Percentiles rank a stretch among this genome's conserved stretches.
Evolutionary conservation across 2,113 vertebrate species (phyloP).

Genomic region (Apus apus): DNA sequence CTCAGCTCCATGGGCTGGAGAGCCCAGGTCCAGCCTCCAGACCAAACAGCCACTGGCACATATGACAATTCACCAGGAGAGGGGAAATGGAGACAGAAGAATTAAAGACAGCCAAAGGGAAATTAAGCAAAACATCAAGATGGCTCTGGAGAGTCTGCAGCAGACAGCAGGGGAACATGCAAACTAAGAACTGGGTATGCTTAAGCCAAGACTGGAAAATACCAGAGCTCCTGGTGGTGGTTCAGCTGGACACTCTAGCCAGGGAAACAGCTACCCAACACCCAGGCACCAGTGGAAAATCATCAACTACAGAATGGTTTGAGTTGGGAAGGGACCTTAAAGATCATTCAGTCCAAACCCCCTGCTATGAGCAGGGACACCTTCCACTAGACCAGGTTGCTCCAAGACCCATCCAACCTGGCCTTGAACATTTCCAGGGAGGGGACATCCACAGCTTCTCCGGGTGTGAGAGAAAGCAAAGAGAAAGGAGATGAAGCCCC

Average conservation of each 20-base stretch:
- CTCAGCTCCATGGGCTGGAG: not conserved
- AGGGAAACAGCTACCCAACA: not conserved
- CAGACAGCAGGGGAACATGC: not conserved
- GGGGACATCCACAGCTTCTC: too few relatives aligned
- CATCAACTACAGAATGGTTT: too few relatives aligned
- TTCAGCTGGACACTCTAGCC: not conserved
- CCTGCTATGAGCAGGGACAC: too few relatives aligned
- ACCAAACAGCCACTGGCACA: not conserved
- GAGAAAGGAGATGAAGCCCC: not conserved
- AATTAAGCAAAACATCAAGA: not conserved
- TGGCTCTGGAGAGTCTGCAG: not conserved
- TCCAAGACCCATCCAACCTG: too few relatives aligned
- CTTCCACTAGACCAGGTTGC: too few relatives aligned
- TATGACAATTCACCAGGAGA: fast-evolving
- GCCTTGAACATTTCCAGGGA: too few relatives aligned
- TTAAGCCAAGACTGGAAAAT: not conserved
- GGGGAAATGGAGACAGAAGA: fast-evolving
- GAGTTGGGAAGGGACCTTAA: too few relatives aligned
- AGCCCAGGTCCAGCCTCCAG: not conserved
- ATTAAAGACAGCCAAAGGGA: not conserved
- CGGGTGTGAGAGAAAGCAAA: not conserved
- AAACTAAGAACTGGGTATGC: not conserved
- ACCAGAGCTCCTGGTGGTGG: not conserved
- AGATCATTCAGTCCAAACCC: too few relatives aligned
- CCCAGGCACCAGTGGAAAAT: not conserved